Evolutionary conservation across 2,888 invertebrate genomes (phyloP).

Genomic region (Mimumesa dahlbomi): DNA sequence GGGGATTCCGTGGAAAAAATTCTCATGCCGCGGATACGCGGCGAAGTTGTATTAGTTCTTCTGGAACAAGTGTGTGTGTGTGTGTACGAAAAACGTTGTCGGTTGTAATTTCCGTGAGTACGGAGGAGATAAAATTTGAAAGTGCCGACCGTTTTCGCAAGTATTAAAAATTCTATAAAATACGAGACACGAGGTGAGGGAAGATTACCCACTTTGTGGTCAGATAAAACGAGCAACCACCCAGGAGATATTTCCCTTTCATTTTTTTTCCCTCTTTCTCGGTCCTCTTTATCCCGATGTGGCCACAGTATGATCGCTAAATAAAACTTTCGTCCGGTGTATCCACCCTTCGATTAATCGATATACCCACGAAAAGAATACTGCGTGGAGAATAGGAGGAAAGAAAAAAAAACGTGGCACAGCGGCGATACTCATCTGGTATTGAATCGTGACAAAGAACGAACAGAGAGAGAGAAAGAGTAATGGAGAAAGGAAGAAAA

Average conservation of each 20-base stretch:
- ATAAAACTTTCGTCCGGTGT: conserved; percentile 39
- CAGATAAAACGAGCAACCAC: conserved; percentile 33
- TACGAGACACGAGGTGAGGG: no score
- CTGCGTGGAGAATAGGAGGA: conserved; percentile 19
- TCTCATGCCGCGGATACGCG: conserved; percentile 61
- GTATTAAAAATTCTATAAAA: no score
- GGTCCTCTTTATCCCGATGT: conserved; percentile 28
- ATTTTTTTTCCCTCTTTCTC: conserved; percentile 11
- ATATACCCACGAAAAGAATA: conserved; percentile 32
- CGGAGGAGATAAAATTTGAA: conserved; percentile 2
- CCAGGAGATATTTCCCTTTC: conserved; percentile 45
- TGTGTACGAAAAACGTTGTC: no score
- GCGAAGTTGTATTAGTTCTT: no score
- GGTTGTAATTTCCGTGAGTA: no score
- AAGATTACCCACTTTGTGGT: conserved; percentile 28
- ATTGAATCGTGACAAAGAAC: conserved; percentile 57
- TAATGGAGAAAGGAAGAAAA: no score
- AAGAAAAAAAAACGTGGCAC: conserved; percentile 21
- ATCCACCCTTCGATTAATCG: conserved; percentile 56
- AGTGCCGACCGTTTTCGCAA: no score
- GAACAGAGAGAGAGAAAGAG: no score
- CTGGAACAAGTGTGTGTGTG: no score
- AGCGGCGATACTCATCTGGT: conserved; percentile 56
- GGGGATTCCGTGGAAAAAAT: conserved; percentile 62
- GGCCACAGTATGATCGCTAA: conserved; percentile 27